A percentile compares a stretch with the other conserved stretches of the same genome.
Evolutionary conservation across 2,888 invertebrate species (phyloP).

Genomic region (Sphinx pinastri): DNA sequence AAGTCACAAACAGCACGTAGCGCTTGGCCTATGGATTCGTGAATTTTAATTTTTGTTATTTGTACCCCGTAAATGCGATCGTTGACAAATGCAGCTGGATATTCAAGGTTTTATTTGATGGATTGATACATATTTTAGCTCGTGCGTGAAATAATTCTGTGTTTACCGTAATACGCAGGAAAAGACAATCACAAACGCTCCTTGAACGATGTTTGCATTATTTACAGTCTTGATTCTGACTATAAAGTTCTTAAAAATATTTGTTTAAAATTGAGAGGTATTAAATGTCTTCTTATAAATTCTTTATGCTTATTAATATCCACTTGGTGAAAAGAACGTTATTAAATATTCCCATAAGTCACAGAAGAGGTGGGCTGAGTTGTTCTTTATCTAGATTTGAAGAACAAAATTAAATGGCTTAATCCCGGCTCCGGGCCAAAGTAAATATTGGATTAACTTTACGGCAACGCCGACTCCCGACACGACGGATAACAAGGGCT

Average conservation of each 20-base stretch:
- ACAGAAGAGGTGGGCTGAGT: constrained; percentile 49
- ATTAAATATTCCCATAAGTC: constrained; percentile 58
- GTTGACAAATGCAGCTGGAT: constrained; percentile 62
- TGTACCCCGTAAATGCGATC: constrained; percentile 62
- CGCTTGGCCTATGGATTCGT: constrained; percentile 28
- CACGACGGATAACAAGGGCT: constrained; percentile 32
- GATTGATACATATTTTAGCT: constrained; percentile 64
- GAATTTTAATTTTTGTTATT: constrained; percentile 64
- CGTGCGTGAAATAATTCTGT: constrained; percentile 40
- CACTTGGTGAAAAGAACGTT: constrained; percentile 1
- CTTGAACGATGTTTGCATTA: constrained; percentile 18
- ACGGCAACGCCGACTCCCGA: constrained; percentile 44
- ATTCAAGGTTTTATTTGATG: constrained; percentile 66
- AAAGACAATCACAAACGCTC: background rate
- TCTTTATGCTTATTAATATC: constrained; percentile 26
- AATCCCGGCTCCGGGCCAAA: constrained; percentile 65
- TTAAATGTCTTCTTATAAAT: too few species aligned
- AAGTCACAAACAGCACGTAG: background rate
- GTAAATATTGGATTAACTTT: constrained; percentile 58
- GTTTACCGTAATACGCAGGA: background rate
- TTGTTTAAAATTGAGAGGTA: background rate
- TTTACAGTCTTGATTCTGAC: background rate
- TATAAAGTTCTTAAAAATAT: background rate
- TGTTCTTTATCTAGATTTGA: constrained; percentile 68
- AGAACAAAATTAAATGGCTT: constrained; percentile 72